phyloP scores from a whole-genome alignment of 2,888 invertebrate species.

The Bugula neritina region DNA sequence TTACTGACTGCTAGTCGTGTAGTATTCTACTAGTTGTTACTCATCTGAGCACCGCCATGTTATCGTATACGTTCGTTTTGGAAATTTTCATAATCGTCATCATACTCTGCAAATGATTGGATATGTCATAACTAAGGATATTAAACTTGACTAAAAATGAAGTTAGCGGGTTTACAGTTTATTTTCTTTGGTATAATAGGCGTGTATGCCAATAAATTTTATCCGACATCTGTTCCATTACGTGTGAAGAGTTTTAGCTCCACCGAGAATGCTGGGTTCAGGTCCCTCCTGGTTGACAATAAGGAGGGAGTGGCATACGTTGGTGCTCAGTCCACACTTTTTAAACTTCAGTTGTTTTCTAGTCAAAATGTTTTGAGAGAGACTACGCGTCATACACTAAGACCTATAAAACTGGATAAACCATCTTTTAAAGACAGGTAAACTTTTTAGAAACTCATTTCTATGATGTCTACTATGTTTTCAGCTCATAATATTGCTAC shows the following conservation, averaged over 20 bases:
- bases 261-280: background rate
- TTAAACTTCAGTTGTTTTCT: background rate
- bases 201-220: background rate
- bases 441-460: background rate
- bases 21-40: too few species aligned
- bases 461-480: background rate
- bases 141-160: too few species aligned
- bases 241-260: background rate
- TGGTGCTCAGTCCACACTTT: background rate
- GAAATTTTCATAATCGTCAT: too few species aligned
- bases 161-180: too few species aligned
- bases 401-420: background rate
- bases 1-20: too few species aligned
- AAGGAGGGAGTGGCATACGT: background rate
- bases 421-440: slow-evolving; percentile 11
- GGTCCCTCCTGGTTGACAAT: background rate
- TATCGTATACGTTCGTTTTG: too few species aligned
- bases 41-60: too few species aligned
- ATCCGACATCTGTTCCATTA: background rate
- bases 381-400: background rate
- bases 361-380: background rate
- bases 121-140: too few species aligned
- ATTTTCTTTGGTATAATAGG: too few species aligned
- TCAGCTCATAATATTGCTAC: background rate
- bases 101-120: too few species aligned